Conservation (phyloP, 2,888 invertebrate genomes). For the Lathronympha strigana region DNA sequence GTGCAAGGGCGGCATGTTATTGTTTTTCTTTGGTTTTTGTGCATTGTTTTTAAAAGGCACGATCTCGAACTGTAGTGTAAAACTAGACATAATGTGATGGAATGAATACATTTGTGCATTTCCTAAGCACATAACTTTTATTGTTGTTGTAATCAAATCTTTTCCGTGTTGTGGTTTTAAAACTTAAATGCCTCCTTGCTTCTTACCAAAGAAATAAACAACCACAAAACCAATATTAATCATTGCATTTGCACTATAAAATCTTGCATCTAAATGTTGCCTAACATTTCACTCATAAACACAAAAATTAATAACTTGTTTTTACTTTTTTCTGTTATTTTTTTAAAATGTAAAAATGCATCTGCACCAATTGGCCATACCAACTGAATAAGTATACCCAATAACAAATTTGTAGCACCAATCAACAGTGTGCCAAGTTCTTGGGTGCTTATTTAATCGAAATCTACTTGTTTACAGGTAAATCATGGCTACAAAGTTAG, state of each 20-base stretch:
- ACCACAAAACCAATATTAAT: not conserved
- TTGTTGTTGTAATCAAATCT: slow-evolving; percentile 13
- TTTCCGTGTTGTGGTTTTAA: not conserved
- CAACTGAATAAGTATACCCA: slow-evolving; percentile 13
- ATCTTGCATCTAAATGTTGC: not conserved
- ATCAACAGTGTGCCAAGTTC: not conserved
- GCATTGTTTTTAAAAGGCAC: slow-evolving; percentile 28
- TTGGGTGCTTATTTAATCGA: slow-evolving; percentile 25
- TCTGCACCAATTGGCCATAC: not conserved
- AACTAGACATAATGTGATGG: not conserved
- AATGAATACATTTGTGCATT: slow-evolving; percentile 4
- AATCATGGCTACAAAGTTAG: slow-evolving; percentile 76
- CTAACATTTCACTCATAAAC: not conserved
- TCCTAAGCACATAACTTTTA: not conserved
- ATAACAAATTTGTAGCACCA: not conserved
- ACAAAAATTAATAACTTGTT: not conserved
- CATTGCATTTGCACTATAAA: not conserved
- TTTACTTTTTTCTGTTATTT: not conserved
- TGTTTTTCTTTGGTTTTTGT: slow-evolving; percentile 33
- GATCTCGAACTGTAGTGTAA: slow-evolving; percentile 15
- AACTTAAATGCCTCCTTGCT: not conserved
- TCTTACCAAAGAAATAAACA: not conserved
- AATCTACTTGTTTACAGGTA: slow-evolving; percentile 76
- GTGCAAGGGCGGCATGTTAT: slow-evolving; percentile 35
- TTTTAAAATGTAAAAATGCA: not conserved